phyloP scores from a whole-genome alignment of 2,888 invertebrate species.

The Lydus trimaculatus region DNA sequence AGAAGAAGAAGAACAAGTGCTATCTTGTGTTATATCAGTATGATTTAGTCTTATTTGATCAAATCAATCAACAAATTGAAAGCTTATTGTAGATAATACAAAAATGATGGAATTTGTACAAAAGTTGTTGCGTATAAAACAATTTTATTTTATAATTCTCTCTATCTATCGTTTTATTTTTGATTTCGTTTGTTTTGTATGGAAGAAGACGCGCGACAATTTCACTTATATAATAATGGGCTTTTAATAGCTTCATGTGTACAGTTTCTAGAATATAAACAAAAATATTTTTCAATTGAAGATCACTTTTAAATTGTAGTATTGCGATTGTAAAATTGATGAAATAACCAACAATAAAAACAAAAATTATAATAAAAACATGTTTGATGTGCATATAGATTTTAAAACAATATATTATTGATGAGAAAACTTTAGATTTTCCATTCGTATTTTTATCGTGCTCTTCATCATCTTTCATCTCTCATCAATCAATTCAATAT shows the following conservation, averaged over 20 bases:
- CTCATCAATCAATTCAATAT: conserved; percentile 24
- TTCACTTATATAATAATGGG: conserved; percentile 34
- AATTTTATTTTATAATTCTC: conserved; percentile 34
- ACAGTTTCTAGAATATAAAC: conserved; percentile 46
- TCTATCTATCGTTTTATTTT: neutral
- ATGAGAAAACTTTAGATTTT: conserved; percentile 21
- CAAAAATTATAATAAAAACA: conserved; percentile 31
- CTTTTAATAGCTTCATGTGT: conserved; percentile 51
- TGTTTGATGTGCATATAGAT: conserved; percentile 54
- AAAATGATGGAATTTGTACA: conserved; percentile 38
- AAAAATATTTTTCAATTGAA: conserved; percentile 29
- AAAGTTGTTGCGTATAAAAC: conserved; percentile 38
- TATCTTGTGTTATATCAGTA: neutral
- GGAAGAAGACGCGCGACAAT: conserved; percentile 33
- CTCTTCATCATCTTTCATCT: neutral
- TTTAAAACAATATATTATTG: conserved; percentile 42
- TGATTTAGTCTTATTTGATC: conserved; percentile 6
- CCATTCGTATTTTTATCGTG: conserved; percentile 13
- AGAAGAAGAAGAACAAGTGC: neutral
- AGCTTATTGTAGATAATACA: conserved; percentile 46
- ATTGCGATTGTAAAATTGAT: conserved; percentile 37
- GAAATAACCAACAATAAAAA: neutral
- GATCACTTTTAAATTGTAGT: conserved; percentile 23
- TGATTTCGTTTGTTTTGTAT: neutral
- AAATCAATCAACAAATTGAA: conserved; percentile 27